phyloP scores from a whole-genome alignment of 2,888 invertebrate genomes.

The Flexamia atlantica region DNA sequence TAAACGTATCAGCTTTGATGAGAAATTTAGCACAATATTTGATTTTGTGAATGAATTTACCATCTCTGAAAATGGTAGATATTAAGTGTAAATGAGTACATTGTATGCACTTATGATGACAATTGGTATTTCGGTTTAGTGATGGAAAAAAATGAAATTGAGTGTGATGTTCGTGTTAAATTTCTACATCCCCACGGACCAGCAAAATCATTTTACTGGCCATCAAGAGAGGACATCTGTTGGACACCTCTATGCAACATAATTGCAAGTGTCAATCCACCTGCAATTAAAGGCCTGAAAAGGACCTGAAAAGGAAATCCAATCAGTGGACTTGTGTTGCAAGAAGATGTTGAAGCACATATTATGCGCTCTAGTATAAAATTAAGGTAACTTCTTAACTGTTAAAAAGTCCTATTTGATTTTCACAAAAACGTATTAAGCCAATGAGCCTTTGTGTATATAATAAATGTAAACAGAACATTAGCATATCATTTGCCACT shows the following conservation, averaged over 20 bases:
- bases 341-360: conserved; percentile 26
- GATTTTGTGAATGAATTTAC: conserved; percentile 53
- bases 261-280: conserved; percentile 28
- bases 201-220: too few species aligned
- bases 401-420: neutral
- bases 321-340: conserved; percentile 14
- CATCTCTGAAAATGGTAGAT: conserved; percentile 52
- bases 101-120: conserved; percentile 49
- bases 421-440: conserved; percentile 21
- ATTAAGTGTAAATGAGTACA: conserved; percentile 39
- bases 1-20: conserved; percentile 45
- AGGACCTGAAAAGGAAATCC: conserved; percentile 27
- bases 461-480: conserved; percentile 34
- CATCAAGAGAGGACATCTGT: too few species aligned
- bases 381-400: conserved; percentile 37
- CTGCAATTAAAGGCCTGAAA: conserved; percentile 11
- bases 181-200: conserved; percentile 51
- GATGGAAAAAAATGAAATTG: conserved; percentile 55
- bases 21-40: conserved; percentile 42
- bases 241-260: too few species aligned
- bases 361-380: neutral
- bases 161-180: conserved; percentile 48
- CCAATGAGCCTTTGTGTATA: conserved; percentile 16
- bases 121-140: conserved; percentile 57
- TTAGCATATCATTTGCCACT: too few species aligned